phyloP scores from a whole-genome alignment of 2,797 vertebrate species.

The Sphenodon punctatus region DNA sequence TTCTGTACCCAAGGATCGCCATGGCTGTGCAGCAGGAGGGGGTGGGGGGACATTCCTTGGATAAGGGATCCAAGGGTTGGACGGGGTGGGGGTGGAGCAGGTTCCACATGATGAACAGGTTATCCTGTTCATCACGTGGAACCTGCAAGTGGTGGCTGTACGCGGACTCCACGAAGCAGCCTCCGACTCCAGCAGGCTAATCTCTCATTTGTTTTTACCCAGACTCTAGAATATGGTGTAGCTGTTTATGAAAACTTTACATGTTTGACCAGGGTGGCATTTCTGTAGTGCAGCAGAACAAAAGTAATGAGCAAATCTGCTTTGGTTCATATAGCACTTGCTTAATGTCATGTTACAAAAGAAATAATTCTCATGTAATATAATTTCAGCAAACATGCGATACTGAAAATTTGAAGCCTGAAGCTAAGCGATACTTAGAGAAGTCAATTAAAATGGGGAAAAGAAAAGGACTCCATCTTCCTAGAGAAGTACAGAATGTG shows the following conservation, averaged over 20 bases:
- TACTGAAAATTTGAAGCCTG: slow-evolving; percentile 76
- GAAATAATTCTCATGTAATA: slow-evolving; percentile 15
- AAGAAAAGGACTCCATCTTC: slow-evolving; percentile 91
- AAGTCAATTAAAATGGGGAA: slow-evolving; percentile 87
- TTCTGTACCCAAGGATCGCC: too few species aligned
- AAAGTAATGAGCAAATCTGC: not conserved
- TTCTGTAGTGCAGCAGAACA: not conserved
- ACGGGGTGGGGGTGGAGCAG: too few species aligned
- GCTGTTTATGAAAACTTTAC: not conserved
- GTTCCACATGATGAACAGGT: too few species aligned
- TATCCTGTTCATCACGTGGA: too few species aligned
- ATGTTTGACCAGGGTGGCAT: not conserved
- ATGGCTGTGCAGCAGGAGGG: too few species aligned
- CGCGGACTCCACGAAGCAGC: too few species aligned
- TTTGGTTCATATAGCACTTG: not conserved
- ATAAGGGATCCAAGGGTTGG: too few species aligned
- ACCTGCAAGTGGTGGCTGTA: too few species aligned
- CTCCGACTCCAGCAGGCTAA: too few species aligned
- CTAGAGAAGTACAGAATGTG: slow-evolving; percentile 86
- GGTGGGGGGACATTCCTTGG: too few species aligned
- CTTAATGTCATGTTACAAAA: not conserved
- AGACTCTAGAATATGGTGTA: slow-evolving; percentile 1
- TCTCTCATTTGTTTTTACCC: too few species aligned
- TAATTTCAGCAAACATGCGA: slow-evolving; percentile 81
- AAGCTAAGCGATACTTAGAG: slow-evolving; percentile 88